Evolutionary conservation across 2,888 invertebrate species (phyloP).

Genomic region (Limnephilus auricula): DNA sequence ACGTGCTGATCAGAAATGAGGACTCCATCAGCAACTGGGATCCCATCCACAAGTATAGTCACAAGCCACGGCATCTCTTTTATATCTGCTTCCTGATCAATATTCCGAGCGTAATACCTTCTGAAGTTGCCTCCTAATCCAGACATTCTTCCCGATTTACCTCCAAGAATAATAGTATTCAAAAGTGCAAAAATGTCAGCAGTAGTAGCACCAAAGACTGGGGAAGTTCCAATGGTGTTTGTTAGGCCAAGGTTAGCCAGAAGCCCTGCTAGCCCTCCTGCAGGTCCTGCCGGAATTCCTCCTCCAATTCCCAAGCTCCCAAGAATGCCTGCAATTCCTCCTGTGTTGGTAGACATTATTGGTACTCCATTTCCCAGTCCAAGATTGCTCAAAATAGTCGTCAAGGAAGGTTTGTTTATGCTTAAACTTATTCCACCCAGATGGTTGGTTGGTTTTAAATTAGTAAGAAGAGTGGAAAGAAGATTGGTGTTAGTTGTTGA

Average conservation of each 20-base stretch:
- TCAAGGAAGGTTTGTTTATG: not conserved
- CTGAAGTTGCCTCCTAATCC: constrained; percentile 26
- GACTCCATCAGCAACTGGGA: constrained; percentile 72
- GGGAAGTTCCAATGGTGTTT: constrained; percentile 18
- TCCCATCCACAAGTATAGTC: constrained; percentile 72
- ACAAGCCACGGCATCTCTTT: constrained; percentile 80
- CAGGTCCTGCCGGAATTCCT: not conserved
- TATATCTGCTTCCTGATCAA: constrained; percentile 73
- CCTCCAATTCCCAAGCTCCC: constrained; percentile 38
- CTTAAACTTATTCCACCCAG: not conserved
- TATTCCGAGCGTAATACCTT: constrained; percentile 5
- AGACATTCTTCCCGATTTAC: not conserved
- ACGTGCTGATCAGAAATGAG: constrained; percentile 79
- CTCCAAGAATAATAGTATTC: not conserved
- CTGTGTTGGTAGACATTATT: not conserved
- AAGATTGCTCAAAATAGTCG: constrained; percentile 4
- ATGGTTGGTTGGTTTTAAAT: not conserved
- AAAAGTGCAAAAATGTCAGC: not conserved
- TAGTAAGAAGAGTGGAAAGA: not conserved
- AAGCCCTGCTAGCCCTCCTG: not conserved
- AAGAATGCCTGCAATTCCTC: constrained; percentile 27
- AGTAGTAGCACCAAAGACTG: not conserved
- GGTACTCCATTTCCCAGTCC: constrained; percentile 17
- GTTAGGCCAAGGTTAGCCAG: constrained; percentile 37
- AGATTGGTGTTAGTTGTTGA: not conserved